Evolutionary conservation across 2,888 invertebrate genomes (phyloP).

Genomic region (Ellobium chinense): DNA sequence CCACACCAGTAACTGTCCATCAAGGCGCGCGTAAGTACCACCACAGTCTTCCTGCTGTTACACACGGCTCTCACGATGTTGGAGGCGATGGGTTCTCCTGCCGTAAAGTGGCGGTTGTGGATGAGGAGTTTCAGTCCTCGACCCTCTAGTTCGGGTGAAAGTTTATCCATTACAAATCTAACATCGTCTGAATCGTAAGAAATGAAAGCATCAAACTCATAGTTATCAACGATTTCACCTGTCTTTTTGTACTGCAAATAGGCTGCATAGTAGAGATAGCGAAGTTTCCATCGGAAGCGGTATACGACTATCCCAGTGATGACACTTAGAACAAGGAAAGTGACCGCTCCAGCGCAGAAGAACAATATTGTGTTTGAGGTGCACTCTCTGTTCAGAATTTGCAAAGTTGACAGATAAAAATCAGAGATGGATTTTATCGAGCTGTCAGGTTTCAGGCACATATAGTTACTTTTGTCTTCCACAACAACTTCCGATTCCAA

Average conservation of each 20-base stretch:
- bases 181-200: slow-evolving; percentile 25
- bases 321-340: neutral
- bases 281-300: slow-evolving; percentile 39
- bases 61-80: slow-evolving; percentile 38
- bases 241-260: slow-evolving; percentile 1
- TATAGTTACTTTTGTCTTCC: neutral
- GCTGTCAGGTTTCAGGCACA: neutral
- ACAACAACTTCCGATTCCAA: neutral
- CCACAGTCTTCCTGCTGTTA: slow-evolving; percentile 37
- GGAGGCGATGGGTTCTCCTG: neutral
- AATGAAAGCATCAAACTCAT: slow-evolving; percentile 37
- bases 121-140: slow-evolving; percentile 29
- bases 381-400: slow-evolving; percentile 2
- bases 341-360: neutral
- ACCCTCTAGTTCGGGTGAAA: neutral
- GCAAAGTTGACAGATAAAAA: neutral
- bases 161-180: neutral
- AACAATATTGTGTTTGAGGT: neutral
- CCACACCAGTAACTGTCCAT: slow-evolving; percentile 43
- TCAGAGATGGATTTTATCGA: neutral
- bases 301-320: slow-evolving; percentile 17
- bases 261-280: slow-evolving; percentile 33
- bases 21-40: slow-evolving; percentile 33
- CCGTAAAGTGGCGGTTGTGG: slow-evolving; percentile 34
- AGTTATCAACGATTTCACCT: neutral